Base-by-base conservation (phyloP, 1,140 invertebrate genomes). In the Psix sp. region DNA sequence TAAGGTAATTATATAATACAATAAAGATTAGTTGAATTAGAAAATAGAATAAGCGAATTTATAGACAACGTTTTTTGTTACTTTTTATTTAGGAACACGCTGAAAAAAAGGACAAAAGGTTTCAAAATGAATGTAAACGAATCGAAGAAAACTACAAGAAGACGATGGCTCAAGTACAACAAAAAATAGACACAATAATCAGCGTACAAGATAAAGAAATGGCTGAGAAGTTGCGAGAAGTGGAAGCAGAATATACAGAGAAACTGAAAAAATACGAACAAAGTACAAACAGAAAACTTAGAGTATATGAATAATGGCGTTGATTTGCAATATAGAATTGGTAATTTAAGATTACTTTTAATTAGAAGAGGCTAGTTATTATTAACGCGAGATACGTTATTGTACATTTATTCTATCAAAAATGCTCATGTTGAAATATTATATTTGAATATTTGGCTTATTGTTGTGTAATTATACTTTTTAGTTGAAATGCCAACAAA, bases 241-340 rank as follows among this genome's bases (percentile, higher is more conserved):
- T 82, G 14, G 78, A 84, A 26, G 65, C 46, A 60, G 77, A 78
- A 39, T 77, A 80, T 36, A 60, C 74, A 14, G 77, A 82, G 46
- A 71, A 60, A 60, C 57, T 77, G 40, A 78, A 84, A 73, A 81
- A 82, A 80, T 84, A 68, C 75, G 79, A 81, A 73, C 74, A 74
- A 81, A 86, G 82, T 86, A 85, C 82, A 86, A 86, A 85, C 76
- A 73, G 76, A 84, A 86, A 80, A 78, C 74, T 84, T 84, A 73
- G 85, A 77, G 36, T 77, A 77, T 66, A 74, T 83, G 35, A 80
- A 78, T 78, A 79, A 71, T 79, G 77, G 73, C 74, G 52, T 79
- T 79, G 77, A 71, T 77, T 77, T 80, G 79, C 79, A 84, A 83
- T 86, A 84, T 82, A 80, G 70, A 73, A 81, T 81, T 79, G 38